Percentiles rank a stretch among this genome's conserved stretches.
phyloP scores from a whole-genome alignment of 2,113 vertebrate genomes.

The Sphaerodactylus townsendi region DNA sequence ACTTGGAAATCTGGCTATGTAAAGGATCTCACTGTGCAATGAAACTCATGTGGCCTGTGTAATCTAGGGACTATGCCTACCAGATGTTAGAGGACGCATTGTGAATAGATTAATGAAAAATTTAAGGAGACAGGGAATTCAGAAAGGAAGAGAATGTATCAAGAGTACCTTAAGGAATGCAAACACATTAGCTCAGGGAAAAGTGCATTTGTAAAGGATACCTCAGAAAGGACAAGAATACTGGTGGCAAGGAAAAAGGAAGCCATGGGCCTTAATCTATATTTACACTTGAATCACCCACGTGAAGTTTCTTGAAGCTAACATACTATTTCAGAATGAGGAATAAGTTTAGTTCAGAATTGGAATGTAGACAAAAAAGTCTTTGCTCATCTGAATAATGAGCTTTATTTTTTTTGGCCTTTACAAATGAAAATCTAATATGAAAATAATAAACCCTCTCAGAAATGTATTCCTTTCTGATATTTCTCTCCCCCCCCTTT shows the following conservation, averaged over 20 bases:
- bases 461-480: background rate
- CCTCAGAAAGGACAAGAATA: background rate
- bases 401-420: background rate
- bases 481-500: constrained; percentile 1
- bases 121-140: background rate
- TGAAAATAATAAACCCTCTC: constrained; percentile 3
- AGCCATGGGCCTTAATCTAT: background rate
- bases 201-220: background rate
- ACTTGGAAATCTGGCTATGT: background rate
- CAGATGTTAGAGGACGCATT: background rate
- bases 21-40: background rate
- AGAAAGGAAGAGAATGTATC: background rate
- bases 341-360: background rate
- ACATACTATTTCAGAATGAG: background rate
- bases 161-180: background rate
- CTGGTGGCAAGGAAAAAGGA: background rate
- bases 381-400: background rate
- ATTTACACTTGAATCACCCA: background rate
- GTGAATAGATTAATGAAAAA: background rate
- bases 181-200: background rate
- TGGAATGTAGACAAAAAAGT: background rate
- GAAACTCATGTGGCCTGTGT: background rate
- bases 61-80: background rate
- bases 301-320: background rate
- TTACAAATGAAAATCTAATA: constrained; percentile 12